Conservation (phyloP, 2,113 vertebrate species). For the Gracilinanus agilis region DNA sequence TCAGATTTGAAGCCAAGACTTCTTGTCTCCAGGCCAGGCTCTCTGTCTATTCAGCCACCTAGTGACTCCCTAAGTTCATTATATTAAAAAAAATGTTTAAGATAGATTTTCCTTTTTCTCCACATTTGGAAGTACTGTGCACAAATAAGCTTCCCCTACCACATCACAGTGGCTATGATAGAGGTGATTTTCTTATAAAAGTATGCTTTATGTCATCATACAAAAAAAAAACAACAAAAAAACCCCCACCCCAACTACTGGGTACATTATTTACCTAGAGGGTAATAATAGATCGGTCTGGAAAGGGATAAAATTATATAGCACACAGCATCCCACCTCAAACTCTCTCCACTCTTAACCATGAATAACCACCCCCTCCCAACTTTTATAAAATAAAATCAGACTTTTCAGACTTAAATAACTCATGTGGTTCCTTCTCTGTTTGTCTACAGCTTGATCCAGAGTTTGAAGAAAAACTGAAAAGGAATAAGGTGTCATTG, state of each 20-base stretch:
- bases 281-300: neutral
- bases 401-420: constrained; percentile 48
- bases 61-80: neutral
- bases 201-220: neutral
- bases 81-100: neutral
- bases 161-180: neutral
- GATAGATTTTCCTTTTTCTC: neutral
- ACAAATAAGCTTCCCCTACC: neutral
- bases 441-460: constrained; percentile 88
- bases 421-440: constrained; percentile 37
- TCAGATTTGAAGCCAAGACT: no score
- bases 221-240: neutral
- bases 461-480: constrained; percentile 87
- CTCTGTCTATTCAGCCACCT: no score
- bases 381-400: constrained; percentile 45
- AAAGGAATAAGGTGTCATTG: constrained; percentile 85
- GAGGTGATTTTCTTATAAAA: neutral
- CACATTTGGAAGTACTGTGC: neutral
- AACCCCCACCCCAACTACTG: neutral
- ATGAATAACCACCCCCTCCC: neutral
- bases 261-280: neutral
- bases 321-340: neutral
- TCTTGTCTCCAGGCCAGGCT: no score
- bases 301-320: neutral
- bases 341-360: neutral